These are phyloP conservation scores for Alaudala cheleensis DNA, from an alignment of 2,113 vertebrate species.

Conservation along the genomic window DNA sequence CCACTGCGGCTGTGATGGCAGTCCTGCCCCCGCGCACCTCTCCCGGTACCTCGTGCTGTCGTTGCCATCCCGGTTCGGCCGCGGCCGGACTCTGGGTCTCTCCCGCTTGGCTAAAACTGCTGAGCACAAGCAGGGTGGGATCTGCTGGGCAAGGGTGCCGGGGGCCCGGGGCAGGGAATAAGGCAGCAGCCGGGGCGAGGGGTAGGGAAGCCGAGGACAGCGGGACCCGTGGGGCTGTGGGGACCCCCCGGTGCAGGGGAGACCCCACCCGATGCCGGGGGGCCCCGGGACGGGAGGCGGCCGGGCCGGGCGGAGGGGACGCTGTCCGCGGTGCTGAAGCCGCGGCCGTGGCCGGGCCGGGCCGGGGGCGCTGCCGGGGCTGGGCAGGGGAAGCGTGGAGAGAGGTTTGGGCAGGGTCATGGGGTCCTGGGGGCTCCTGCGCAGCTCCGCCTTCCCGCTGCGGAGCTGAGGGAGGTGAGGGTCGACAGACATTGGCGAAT, in stretches of 20 bases:
- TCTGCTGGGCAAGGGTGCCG: not conserved
- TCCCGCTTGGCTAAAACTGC: not conserved
- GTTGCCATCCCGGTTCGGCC: fast-evolving
- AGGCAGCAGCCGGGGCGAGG: not conserved
- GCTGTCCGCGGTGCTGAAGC: conserved; percentile 55
- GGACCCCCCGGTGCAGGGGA: not conserved
- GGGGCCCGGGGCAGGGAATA: fast-evolving
- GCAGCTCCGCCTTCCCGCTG: not conserved
- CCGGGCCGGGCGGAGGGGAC: not conserved
- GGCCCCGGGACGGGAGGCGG: not conserved
- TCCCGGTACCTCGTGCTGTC: fast-evolving
- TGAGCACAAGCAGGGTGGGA: not conserved
- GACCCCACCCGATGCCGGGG: too few relatives aligned
- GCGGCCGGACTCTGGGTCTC: fast-evolving
- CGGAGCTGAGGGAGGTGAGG: not conserved
- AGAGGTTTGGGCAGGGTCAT: not conserved
- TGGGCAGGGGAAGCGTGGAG: not conserved
- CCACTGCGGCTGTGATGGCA: not conserved
- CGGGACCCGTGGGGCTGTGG: not conserved
- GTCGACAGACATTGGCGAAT: not conserved
- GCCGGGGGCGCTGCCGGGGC: not conserved
- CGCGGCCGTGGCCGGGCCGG: not conserved
- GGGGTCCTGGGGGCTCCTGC: not conserved
- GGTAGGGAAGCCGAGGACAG: not conserved
- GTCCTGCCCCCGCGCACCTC: fast-evolving